Evolutionary conservation across 1,140 invertebrate species (phyloP), one percentile per base, ranked within the genome.

Genomic region (Halictus rubicundus): DNA sequence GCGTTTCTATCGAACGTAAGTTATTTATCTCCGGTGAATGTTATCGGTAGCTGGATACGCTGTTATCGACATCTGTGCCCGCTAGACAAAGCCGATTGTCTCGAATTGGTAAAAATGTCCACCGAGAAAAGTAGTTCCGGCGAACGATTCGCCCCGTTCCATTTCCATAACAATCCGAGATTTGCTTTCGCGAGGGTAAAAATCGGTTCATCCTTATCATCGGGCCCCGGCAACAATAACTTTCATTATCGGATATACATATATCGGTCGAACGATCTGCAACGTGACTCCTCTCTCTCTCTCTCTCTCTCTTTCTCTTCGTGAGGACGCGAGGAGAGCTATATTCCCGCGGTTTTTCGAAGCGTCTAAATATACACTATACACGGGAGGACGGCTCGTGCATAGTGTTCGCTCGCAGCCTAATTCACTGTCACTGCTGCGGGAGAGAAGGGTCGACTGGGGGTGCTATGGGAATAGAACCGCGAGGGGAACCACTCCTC

Each of bases 341-440:
- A 14, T 46, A 46, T 16, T 12, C 37, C 37, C 42, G 27, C n/a
- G 42, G 61, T 66, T 59, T 42, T 63, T 46, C 32, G 12, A 21
- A 54, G 73, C 37, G 49, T 46, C 73, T 81, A 81, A 77, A 81
- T 81, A 81, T 77, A 81, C 57, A 10, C 21, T 32, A 32, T 5
- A 19, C n/a, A n/a, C n/a, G n/a, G n/a, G n/a, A n/a, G n/a, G n/a
- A n/a, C n/a, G n/a, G n/a, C n/a, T n/a, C n/a, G n/a, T n/a, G n/a
- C 57, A 69, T 59, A 27, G 12, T 77, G 37, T 3, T 23, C 46
- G 46, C 37, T 27, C 46, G 1, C 57, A 27, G 57, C 60, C 69
- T 77, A 78, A 81, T 78, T 81, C 79, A 81, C 42, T 70, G 74
- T 69, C 71, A 78, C 64, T 73, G 61, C 83, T 59, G 80, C 63